A percentile compares a stretch with the other conserved stretches of the same genome.
Evolutionary conservation across 2,888 invertebrate species (phyloP).

Genomic region (Thelaira solivaga): DNA sequence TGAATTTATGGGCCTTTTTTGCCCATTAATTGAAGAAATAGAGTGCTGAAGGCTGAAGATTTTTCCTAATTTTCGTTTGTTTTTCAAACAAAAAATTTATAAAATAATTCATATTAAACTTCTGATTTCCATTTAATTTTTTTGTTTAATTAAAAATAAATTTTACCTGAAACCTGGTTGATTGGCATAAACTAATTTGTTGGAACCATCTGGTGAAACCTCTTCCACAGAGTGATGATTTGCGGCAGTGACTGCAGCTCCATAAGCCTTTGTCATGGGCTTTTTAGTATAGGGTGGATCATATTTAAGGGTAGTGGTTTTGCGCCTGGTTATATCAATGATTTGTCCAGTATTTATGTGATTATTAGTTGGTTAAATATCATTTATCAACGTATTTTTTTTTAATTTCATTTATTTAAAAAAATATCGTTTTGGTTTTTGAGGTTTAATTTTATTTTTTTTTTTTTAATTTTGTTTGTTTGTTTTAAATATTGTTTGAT

Average conservation of each 20-base stretch:
- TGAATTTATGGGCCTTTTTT: no score
- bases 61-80: no score
- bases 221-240: slow-evolving; percentile 88
- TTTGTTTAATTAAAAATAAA: neutral
- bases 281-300: slow-evolving; percentile 92
- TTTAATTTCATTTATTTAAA: slow-evolving; percentile 39
- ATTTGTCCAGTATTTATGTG: slow-evolving; percentile 43
- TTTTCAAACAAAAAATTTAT: no score
- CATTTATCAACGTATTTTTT: slow-evolving; percentile 29
- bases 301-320: slow-evolving; percentile 92
- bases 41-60: no score
- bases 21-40: no score
- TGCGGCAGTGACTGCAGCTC: slow-evolving; percentile 81
- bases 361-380: slow-evolving; percentile 49
- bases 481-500: slow-evolving; percentile 31
- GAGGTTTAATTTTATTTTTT: slow-evolving; percentile 43
- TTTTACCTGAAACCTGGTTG: slow-evolving; percentile 82
- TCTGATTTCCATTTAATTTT: neutral
- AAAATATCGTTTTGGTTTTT: slow-evolving; percentile 38
- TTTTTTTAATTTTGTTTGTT: slow-evolving; percentile 29
- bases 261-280: slow-evolving; percentile 84
- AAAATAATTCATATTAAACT: neutral
- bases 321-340: slow-evolving; percentile 82
- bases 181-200: slow-evolving; percentile 90
- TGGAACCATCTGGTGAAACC: slow-evolving; percentile 87